Conservation (phyloP, 2,797 vertebrate species). For the Columba guinea region DNA sequence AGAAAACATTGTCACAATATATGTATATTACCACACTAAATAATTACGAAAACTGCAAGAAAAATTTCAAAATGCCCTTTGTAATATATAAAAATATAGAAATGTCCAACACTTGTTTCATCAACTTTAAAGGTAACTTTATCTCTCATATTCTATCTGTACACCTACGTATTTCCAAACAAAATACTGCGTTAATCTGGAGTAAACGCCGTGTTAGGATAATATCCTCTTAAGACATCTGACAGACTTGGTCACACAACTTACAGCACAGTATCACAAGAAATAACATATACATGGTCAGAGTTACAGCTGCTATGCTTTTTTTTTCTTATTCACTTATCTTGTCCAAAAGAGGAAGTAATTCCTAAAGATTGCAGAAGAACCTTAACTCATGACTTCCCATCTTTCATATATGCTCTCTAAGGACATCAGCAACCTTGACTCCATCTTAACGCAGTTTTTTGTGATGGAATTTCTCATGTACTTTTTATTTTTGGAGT, state of each 20-base stretch:
- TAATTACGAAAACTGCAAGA: constrained; percentile 48
- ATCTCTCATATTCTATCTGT: neutral
- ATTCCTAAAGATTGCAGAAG: neutral
- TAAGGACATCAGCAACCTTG: constrained; percentile 16
- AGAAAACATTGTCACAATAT: constrained; percentile 38
- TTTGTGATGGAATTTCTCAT: constrained; percentile 48
- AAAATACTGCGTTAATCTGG: constrained; percentile 67
- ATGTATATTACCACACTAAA: constrained; percentile 51
- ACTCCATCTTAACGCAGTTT: constrained; percentile 64
- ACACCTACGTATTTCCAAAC: constrained; percentile 53
- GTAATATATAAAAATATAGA: constrained; percentile 65
- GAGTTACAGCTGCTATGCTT: constrained; percentile 27
- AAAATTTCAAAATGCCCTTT: constrained; percentile 65
- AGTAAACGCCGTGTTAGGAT: constrained; percentile 2
- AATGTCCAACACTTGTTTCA: constrained; percentile 37
- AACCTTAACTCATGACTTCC: neutral
- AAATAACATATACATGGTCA: neutral
- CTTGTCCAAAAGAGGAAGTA: constrained; percentile 25
- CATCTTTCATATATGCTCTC: neutral
- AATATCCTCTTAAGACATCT: neutral
- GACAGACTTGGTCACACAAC: neutral
- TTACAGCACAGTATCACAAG: constrained; percentile 1
- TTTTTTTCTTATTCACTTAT: neutral
- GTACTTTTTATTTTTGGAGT: neutral
- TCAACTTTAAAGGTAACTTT: constrained; percentile 25